Evolutionary conservation across 1,140 invertebrate species (phyloP).

Genomic region (Leptopilina clavipes): DNA sequence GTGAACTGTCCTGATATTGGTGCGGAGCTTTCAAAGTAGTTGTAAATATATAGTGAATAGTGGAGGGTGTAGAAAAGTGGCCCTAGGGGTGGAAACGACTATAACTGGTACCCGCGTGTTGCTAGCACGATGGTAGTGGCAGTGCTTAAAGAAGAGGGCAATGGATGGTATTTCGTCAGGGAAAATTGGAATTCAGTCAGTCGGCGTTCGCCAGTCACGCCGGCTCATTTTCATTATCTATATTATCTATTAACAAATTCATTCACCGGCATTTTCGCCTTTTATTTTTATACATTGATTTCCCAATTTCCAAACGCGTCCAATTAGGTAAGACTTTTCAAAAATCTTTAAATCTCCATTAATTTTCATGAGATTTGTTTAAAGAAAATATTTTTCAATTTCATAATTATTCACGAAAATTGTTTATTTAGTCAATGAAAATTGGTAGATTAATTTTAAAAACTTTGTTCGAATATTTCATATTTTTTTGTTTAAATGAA

Average conservation of each 20-base stretch:
- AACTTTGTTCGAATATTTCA: too few relatives aligned
- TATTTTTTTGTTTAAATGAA: not conserved
- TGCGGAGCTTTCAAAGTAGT: constrained; percentile 4
- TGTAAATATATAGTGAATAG: not conserved
- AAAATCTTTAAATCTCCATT: not conserved
- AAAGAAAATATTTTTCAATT: too few relatives aligned
- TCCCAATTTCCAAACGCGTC: not conserved
- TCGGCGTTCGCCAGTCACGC: constrained; percentile 64
- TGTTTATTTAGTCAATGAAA: too few relatives aligned
- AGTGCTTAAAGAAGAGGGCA: constrained; percentile 55
- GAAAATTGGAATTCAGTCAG: constrained; percentile 55
- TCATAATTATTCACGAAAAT: too few relatives aligned
- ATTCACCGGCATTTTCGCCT: not conserved
- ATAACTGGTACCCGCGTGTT: constrained; percentile 34
- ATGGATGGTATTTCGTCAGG: constrained; percentile 57
- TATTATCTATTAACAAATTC: constrained; percentile 17
- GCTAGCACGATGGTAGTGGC: constrained; percentile 42
- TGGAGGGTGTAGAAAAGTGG: constrained; percentile 19
- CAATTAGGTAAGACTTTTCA: not conserved
- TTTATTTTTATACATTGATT: too few relatives aligned
- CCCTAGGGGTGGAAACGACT: constrained; percentile 26
- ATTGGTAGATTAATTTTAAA: too few relatives aligned
- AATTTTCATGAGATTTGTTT: too few relatives aligned
- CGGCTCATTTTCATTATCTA: constrained; percentile 45
- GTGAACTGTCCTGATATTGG: not conserved